A percentile compares a stretch with the other conserved stretches of the same genome.
Evolutionary conservation across 2,888 invertebrate species (phyloP).

Genomic region (Noctua comes): DNA sequence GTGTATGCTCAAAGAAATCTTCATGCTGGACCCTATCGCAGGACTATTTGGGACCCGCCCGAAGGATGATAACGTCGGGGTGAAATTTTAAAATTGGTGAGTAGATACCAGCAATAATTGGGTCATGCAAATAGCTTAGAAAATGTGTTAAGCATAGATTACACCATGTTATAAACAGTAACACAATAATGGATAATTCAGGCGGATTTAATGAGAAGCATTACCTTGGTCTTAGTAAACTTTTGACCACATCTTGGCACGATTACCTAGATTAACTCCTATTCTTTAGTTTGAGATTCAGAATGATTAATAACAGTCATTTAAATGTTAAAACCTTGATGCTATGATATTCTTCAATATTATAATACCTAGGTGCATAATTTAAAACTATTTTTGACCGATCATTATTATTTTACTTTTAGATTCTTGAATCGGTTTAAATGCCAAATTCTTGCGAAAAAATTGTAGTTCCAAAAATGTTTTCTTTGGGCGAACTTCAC

Average conservation of each 20-base stretch:
- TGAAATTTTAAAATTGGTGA: neutral
- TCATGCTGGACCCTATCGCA: neutral
- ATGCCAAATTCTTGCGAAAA: neutral
- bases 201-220: too few relatives aligned
- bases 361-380: neutral
- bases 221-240: constrained; percentile 25
- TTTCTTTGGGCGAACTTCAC: neutral
- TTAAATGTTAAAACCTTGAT: constrained; percentile 17
- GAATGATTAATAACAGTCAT: constrained; percentile 10
- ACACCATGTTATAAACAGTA: too few relatives aligned
- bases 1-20: neutral
- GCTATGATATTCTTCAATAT: constrained; percentile 3
- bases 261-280: constrained; percentile 18
- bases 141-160: too few relatives aligned
- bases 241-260: constrained; percentile 20
- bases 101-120: neutral
- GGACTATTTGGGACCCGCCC: neutral
- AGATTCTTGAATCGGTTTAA: neutral
- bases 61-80: neutral
- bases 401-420: neutral
- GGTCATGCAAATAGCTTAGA: neutral
- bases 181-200: neutral
- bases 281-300: neutral
- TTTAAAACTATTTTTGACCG: neutral
- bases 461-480: neutral